phyloP scores from a whole-genome alignment of 2,797 vertebrate genomes.

The Taeniopygia guttata region DNA sequence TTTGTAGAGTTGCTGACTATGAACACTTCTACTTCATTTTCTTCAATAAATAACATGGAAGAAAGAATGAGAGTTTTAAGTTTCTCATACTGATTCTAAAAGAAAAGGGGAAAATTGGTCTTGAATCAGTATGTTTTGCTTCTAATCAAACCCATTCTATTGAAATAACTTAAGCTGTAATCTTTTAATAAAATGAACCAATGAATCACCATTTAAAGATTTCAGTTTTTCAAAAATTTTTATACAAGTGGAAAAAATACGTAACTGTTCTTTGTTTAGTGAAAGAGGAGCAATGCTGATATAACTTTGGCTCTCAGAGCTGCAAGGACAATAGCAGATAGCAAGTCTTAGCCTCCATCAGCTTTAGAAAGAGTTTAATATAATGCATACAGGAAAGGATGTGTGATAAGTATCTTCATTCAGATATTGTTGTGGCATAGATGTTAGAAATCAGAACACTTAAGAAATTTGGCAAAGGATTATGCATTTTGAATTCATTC shows the following conservation, averaged over 20 bases:
- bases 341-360: neutral
- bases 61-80: neutral
- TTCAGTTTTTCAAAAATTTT: neutral
- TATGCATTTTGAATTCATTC: conserved; percentile 20
- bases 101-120: neutral
- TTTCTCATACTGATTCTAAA: neutral
- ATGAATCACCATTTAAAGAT: neutral
- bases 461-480: neutral
- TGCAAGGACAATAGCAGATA: neutral
- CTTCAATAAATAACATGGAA: neutral
- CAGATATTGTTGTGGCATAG: neutral
- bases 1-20: neutral
- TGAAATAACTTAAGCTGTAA: neutral
- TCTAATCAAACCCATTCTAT: neutral
- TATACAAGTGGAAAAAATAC: neutral
- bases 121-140: neutral
- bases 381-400: neutral
- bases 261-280: neutral
- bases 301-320: neutral
- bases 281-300: neutral
- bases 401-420: neutral
- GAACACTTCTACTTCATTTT: neutral
- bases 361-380: neutral
- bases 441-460: neutral
- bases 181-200: neutral